Percentiles rank a stretch among this genome's conserved stretches.
These are phyloP conservation scores for Aramus guarauna DNA, from an alignment of 2,113 vertebrate species.

Conservation along the genomic window DNA sequence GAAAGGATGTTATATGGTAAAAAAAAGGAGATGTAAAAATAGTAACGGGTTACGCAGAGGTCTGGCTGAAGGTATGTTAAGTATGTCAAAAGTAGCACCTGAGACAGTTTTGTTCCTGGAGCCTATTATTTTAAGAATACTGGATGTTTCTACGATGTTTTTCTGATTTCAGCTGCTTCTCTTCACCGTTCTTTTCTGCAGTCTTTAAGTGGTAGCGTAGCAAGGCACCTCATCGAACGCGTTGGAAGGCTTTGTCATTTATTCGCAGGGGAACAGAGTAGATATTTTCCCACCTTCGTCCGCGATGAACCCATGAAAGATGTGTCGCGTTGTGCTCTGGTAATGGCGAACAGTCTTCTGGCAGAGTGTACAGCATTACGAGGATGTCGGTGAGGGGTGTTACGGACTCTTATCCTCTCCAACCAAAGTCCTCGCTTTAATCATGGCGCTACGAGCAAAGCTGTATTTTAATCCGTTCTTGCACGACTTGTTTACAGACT, in stretches of 20 bases:
- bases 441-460: background rate
- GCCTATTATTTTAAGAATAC: background rate
- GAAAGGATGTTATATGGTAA: background rate
- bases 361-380: background rate
- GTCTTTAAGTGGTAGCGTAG: background rate
- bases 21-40: background rate
- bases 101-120: background rate
- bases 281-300: background rate
- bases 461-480: background rate
- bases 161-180: background rate
- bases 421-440: background rate
- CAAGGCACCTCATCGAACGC: background rate
- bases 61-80: background rate
- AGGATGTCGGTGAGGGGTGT: background rate
- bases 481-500: background rate
- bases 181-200: background rate
- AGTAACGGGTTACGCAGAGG: background rate
- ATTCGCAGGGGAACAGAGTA: background rate
- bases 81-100: background rate
- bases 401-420: background rate
- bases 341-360: background rate
- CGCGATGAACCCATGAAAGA: background rate
- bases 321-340: rapidly evolving
- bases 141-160: background rate
- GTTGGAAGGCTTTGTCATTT: background rate